These are phyloP conservation scores for Trypoxylus dichotomus DNA, from an alignment of 1,140 invertebrate species.

Conservation along the genomic window DNA sequence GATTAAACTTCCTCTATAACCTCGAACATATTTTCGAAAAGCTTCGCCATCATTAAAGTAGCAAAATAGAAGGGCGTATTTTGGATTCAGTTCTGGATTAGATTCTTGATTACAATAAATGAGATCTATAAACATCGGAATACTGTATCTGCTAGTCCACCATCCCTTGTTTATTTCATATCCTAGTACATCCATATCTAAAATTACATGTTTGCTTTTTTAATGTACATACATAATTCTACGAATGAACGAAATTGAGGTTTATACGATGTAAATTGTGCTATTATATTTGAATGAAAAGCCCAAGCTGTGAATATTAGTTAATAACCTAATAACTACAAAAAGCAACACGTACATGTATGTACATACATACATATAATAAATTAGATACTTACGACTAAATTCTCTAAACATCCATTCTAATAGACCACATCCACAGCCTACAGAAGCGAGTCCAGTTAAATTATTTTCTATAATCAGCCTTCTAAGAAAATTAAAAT, in stretches of 20 bases:
- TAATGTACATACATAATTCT: not conserved
- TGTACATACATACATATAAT: too few species aligned
- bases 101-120: conserved; percentile 37
- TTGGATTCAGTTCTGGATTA: conserved; percentile 37
- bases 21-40: conserved; percentile 66
- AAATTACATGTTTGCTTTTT: conserved; percentile 38
- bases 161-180: conserved; percentile 63
- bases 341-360: not conserved
- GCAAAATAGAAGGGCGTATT: conserved; percentile 70
- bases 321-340: not conserved
- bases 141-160: conserved; percentile 64
- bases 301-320: not conserved
- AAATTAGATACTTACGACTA: conserved; percentile 51
- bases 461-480: conserved; percentile 45
- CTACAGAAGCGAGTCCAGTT: conserved; percentile 56
- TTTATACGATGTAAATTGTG: too few species aligned
- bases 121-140: conserved; percentile 57
- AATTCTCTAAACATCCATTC: conserved; percentile 60
- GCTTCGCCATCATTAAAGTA: conserved; percentile 73
- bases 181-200: conserved; percentile 56
- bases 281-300: not conserved
- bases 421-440: conserved; percentile 62
- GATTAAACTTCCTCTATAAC: conserved; percentile 63
- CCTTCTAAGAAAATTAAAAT: conserved; percentile 55
- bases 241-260: too few species aligned